Evolutionary conservation across 2,888 invertebrate genomes (phyloP).

Genomic region (Lymantria dispar): DNA sequence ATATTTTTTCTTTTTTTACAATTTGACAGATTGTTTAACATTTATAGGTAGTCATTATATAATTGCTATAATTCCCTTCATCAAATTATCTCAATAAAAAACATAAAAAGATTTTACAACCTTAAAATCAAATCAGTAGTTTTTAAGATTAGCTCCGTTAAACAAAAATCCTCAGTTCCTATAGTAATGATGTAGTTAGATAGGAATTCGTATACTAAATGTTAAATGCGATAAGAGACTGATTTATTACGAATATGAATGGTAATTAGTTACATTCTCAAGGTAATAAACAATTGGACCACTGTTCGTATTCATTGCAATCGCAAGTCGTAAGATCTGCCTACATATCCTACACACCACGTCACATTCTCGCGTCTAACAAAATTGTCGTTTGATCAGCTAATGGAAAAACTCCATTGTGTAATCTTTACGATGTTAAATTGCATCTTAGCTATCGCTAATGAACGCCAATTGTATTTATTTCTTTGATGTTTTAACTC

Average conservation of each 20-base stretch:
- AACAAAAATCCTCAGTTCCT: too few species aligned
- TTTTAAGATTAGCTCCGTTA: too few species aligned
- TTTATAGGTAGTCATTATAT: too few species aligned
- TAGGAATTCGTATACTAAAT: too few species aligned
- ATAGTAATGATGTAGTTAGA: too few species aligned
- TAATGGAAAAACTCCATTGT: constrained; percentile 38
- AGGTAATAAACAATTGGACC: background rate
- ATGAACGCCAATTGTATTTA: constrained; percentile 48
- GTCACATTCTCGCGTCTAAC: background rate
- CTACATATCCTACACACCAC: background rate
- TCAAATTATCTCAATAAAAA: too few species aligned
- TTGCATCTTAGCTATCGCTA: constrained; percentile 40
- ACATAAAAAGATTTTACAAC: too few species aligned
- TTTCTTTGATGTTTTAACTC: constrained; percentile 22
- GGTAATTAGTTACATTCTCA: background rate
- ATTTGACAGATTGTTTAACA: too few species aligned
- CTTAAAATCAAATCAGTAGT: too few species aligned
- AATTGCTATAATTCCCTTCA: too few species aligned
- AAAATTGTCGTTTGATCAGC: background rate
- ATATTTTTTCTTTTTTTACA: too few species aligned
- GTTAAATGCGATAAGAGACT: background rate
- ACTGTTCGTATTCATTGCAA: background rate
- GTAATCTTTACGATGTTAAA: constrained; percentile 34
- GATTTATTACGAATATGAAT: background rate
- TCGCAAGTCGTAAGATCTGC: background rate